Base-by-base conservation (phyloP, 1,140 invertebrate species). In the Atta colombica region DNA sequence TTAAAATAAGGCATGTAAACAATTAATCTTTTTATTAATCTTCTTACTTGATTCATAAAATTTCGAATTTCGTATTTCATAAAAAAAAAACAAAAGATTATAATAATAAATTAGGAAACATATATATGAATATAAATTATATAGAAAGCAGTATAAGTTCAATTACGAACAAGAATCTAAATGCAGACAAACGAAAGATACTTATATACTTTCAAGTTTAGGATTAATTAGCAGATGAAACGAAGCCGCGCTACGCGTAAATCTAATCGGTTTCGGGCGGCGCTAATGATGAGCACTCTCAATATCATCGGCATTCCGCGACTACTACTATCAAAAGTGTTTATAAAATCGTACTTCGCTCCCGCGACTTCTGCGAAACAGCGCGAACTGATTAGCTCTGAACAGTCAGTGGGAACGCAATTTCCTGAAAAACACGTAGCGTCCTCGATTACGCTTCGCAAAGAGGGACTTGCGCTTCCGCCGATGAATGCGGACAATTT, bases 401-500 rank as follows among this genome's bases (percentile, higher is more conserved):
- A 51, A 31, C 53, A 66, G 25, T 5, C 51, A 45, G 31, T 5
- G 65, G 35, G 53, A 81, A 71, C 58, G 53, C 66, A 81, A 69
- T 69, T 81, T 58, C 31, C 31, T 58, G 65, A 81, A 69, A 45
- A 51, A 51, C n/a, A 39, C n/a, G 16, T 49, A 39, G 75, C 77
- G 45, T 51, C n/a, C 25, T 77, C 75, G 60, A 77, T 77, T 65
- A 49, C 75, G 4, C 25, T n/a, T n/a, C 18, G 61, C 25, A 61
- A 53, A 31, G 31, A 55, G 18, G 39, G 63, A 66, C 66, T 77
- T 31, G 25, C 6, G 16, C 16, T 51, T 14, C n/a, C 65, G 31
- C 21, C 16, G 51, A 51, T 60, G 60, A 77, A 51, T 31, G 39
- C 78, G 51, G 58, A 71, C 63, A 71, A 81, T 81, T 69, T 81